Evolutionary conservation across 2,888 invertebrate genomes (phyloP), one percentile per base, ranked within the genome.

Genomic region (Cerceris rybyensis): DNA sequence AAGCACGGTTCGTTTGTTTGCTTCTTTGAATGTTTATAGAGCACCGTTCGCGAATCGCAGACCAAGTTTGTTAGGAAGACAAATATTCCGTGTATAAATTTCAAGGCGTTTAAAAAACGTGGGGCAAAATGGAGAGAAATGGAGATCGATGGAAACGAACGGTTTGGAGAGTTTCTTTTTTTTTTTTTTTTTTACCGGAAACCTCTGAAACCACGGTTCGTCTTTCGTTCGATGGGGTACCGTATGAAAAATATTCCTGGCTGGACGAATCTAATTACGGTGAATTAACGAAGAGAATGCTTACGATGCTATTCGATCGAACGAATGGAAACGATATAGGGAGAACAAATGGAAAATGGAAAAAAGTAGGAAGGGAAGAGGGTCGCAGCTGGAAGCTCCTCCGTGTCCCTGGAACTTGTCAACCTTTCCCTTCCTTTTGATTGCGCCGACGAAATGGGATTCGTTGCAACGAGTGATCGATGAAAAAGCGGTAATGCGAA

Each of bases 401-500:
- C 46, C 11, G 8, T 46, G 46, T 11, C 43, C 65, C 41, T 55
- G 41, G 13, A 14, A 9, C n/a, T 4, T 28, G 59, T 68, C 52
- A 42, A 68, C 42, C 49, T 17, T 49, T 7, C 50, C 11, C 49
- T 49, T 28, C 46, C 50, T 11, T 46, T 49, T 46, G 63, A 63
- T 63, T 50, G 17, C 28, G 8, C 13, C 49, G 28, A 9, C 7
- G 55, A 57, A 57, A 57, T 57, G 55, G 28, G 17, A 57, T 57
- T 57, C 28, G 39, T 17, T 7, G 16, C 55, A n/a, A n/a, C 50
- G 13, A n/a, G 39, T 17, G 55, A 57, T 57, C 55, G 55, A 57
- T 57, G 55, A 17, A 57, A n/a, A 57, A 17, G 28, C 55, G 55
- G 55, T 57, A 57, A 57, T 57, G 55, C 55, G 55, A 39, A 13